Base-by-base conservation (phyloP, 2,888 invertebrate genomes). In the Meloe dianella region DNA sequence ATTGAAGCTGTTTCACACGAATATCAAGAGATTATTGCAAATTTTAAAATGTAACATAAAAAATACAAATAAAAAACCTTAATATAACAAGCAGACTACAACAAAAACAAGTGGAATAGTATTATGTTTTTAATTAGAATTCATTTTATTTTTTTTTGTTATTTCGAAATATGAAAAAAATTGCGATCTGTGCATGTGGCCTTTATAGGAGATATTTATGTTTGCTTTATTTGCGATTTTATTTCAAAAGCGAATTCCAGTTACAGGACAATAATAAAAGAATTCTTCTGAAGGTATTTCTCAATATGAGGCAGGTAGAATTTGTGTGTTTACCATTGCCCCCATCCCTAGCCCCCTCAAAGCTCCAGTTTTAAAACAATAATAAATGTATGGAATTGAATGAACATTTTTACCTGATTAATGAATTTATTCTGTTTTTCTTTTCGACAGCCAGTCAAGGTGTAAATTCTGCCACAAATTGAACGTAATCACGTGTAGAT, bases 151-250 rank as follows among this genome's bases (percentile, higher is more conserved):
- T 27, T 51, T 12, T 47, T 47, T 8, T 47, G 2, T 47, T 47
- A 22, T 22, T 51, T 8, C 10, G 20, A 22, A 4, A 51, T 22
- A 51, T 14, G 14, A 1, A 2, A 47, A 22, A 54, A 27, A 54
- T 22, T 54, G 54, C 54, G 54, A 54, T 54, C 54, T 24, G 27
- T 54, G 54, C 54, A 54, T 54, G 54, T 54, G 54, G 54, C n/a
- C n/a, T n/a, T n/a, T n/a, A n/a, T n/a, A n/a, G n/a, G n/a, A n/a
- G n/a, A n/a, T n/a, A n/a, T n/a, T n/a, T 54, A 27, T 5, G 10
- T 51, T 12, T 12, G 10, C 5, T 10, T 6, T 9, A 30, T 30
- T 9, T 6, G 7, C 9, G 2, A 47, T 47, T 47, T 17, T 41
- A 41, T 17, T 20, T 20, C 41, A 17, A 2, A n/a, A 17, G 4